Conservation (phyloP, 2,113 vertebrate genomes). For the Nicator chloris region DNA sequence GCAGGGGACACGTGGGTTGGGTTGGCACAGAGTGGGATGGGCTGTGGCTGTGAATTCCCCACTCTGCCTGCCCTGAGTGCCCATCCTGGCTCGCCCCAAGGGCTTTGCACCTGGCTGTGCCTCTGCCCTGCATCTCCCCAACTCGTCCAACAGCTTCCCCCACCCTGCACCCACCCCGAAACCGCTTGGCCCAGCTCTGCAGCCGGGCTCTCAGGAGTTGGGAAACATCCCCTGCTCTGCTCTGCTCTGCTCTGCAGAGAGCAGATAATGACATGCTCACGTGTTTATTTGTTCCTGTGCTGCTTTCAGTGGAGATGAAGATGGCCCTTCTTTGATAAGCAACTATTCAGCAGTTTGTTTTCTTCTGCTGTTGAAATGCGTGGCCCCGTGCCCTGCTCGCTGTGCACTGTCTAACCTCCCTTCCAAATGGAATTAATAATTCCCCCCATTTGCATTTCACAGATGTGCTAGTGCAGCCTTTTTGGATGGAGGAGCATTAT, state of each 20-base stretch:
- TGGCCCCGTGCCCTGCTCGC: conserved; percentile 25
- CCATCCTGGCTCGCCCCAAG: accelerated
- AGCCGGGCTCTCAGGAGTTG: not conserved
- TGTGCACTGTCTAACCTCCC: conserved; percentile 27
- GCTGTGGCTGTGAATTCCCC: not conserved
- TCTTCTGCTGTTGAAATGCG: conserved; percentile 22
- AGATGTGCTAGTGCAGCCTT: conserved; percentile 6
- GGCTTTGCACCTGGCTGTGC: not conserved
- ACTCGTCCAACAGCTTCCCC: not conserved
- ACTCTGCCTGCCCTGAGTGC: not conserved
- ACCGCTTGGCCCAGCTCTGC: not conserved
- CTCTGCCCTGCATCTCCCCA: not conserved
- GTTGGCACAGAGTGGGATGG: not conserved
- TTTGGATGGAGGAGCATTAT: conserved; percentile 30
- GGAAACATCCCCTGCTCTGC: not conserved
- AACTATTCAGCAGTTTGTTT: conserved; percentile 50
- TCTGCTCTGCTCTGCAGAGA: not conserved
- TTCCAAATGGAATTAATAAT: conserved; percentile 25
- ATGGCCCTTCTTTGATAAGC: conserved; percentile 43
- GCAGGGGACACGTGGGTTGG: accelerated
- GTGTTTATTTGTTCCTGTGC: not conserved
- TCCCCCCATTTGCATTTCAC: conserved; percentile 40
- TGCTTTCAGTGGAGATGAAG: not conserved
- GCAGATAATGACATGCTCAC: not conserved
- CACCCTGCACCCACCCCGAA: not conserved